phyloP scores from a whole-genome alignment of 2,113 vertebrate species.

The Nettapus auritus region DNA sequence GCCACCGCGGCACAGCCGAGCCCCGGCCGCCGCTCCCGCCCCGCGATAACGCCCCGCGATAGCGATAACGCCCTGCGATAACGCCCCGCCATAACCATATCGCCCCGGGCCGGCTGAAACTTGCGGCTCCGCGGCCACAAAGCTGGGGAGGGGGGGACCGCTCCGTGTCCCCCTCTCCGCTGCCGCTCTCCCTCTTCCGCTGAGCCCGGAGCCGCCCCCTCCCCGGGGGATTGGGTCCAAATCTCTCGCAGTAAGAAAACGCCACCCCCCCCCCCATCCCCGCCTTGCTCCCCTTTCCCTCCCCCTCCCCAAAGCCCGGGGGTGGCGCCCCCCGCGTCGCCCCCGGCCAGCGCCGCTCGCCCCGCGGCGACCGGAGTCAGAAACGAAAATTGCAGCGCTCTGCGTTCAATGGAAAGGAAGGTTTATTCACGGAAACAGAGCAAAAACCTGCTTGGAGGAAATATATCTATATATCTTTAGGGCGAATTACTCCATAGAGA shows the following conservation, averaged over 20 bases:
- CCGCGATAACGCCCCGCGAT: too few species aligned
- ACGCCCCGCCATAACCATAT: too few species aligned
- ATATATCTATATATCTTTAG: constrained; percentile 82
- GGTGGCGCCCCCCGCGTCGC: not conserved
- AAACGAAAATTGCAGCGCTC: constrained; percentile 25
- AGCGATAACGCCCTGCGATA: too few species aligned
- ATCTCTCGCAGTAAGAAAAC: not conserved
- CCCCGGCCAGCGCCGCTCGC: too few species aligned
- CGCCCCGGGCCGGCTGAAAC: not conserved
- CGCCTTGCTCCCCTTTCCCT: too few species aligned
- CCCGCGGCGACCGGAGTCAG: not conserved
- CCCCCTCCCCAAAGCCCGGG: not conserved
- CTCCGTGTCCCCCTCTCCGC: too few species aligned
- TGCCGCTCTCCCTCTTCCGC: not conserved
- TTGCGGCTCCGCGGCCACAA: not conserved
- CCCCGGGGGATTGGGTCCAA: not conserved
- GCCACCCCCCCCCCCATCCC: not conserved
- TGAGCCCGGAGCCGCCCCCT: not conserved
- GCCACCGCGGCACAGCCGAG: too few species aligned
- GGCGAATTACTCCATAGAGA: constrained; percentile 80
- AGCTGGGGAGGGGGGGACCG: too few species aligned
- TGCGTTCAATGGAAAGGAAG: constrained; percentile 72
- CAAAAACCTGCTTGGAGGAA: constrained; percentile 80
- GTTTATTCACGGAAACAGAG: constrained; percentile 81
- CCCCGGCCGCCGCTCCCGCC: too few species aligned